phyloP scores from a whole-genome alignment of 2,888 invertebrate species.

The Torymus tubicola region DNA sequence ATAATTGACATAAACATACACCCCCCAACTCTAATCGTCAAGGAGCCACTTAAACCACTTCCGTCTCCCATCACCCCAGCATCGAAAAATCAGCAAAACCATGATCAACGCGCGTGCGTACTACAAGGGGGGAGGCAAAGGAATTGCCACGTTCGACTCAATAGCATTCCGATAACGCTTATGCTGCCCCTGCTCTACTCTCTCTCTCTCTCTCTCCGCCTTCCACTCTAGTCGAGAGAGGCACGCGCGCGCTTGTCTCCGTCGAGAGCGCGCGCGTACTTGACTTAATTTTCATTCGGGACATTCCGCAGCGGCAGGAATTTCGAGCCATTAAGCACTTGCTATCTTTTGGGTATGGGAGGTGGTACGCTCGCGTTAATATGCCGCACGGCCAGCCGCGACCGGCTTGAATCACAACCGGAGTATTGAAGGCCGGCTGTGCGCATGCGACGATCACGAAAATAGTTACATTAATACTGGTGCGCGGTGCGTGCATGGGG shows the following conservation, averaged over 20 bases:
- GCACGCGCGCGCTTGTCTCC: neutral
- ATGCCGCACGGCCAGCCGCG: no score
- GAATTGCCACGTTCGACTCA: neutral
- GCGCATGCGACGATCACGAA: no score
- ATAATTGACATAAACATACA: no score
- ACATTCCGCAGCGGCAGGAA: constrained; percentile 71
- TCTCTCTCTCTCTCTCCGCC: neutral
- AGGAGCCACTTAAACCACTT: no score
- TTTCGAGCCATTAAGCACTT: constrained; percentile 74
- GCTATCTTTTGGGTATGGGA: constrained; percentile 70
- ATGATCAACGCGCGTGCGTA: neutral
- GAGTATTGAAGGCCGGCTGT: no score
- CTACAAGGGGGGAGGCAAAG: no score
- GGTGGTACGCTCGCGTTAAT: neutral
- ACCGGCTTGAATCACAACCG: constrained; percentile 5
- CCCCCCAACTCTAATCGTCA: no score
- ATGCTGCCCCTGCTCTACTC: no score
- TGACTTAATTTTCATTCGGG: constrained; percentile 75
- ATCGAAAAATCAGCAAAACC: neutral
- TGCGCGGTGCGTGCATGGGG: no score
- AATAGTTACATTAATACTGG: no score
- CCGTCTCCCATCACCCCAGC: neutral
- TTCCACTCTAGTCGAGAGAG: neutral
- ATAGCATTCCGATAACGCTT: constrained; percentile 17
- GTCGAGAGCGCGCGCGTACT: constrained; percentile 47